These are phyloP conservation scores for Oligia fasciuncula DNA, from an alignment of 2,888 invertebrate species.

Conservation along the genomic window DNA sequence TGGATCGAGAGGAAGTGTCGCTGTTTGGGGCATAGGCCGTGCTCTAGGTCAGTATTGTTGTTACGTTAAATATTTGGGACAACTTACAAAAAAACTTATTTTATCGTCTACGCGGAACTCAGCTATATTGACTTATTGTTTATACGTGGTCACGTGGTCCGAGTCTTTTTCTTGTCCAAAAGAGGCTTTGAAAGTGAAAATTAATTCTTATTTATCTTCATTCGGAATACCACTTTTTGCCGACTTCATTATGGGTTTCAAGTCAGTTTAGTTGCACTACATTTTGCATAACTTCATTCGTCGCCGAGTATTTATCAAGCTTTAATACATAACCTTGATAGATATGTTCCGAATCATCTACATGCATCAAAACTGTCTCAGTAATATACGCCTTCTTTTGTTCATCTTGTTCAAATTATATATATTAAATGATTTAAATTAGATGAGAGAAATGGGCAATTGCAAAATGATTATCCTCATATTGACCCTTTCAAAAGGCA, in stretches of 20 bases:
- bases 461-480: conserved; percentile 12
- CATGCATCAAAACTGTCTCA: neutral
- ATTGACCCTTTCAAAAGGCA: conserved; percentile 33
- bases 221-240: neutral
- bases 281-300: neutral
- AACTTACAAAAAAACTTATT: neutral
- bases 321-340: neutral
- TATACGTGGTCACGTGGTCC: neutral
- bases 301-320: neutral
- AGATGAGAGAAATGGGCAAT: conserved; percentile 13
- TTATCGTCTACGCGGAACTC: neutral
- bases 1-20: conserved; percentile 97
- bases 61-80: conserved; percentile 16
- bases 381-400: neutral
- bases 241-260: neutral
- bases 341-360: neutral
- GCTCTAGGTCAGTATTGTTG: conserved; percentile 89
- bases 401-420: neutral
- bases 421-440: neutral
- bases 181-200: neutral
- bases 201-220: neutral
- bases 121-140: neutral
- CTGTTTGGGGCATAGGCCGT: conserved; percentile 92
- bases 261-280: neutral
- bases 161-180: neutral